Conservation (phyloP, 2,797 vertebrate genomes). For the Tapirus indicus region DNA sequence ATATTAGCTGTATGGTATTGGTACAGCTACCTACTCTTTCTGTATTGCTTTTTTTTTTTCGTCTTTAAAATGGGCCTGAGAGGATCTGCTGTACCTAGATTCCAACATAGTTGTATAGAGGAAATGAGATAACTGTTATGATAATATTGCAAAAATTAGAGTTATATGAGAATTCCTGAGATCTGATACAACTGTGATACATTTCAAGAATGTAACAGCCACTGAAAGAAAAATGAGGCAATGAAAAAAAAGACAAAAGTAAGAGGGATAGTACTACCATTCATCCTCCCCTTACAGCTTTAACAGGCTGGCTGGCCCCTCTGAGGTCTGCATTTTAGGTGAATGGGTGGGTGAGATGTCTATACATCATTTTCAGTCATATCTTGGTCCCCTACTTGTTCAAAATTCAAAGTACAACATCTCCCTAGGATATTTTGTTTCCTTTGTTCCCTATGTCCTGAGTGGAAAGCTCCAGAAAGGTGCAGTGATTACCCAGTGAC, state of each 20-base stretch:
- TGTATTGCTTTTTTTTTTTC: neutral
- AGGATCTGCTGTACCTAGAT: neutral
- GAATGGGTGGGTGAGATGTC: neutral
- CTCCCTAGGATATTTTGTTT: conserved; percentile 63
- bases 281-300: conserved; percentile 25
- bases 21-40: neutral
- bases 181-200: neutral
- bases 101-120: neutral
- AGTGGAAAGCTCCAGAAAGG: conserved; percentile 65
- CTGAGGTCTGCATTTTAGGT: neutral
- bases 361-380: neutral
- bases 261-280: neutral
- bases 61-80: neutral
- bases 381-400: neutral
- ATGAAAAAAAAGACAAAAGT: neutral
- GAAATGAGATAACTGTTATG: neutral
- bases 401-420: conserved; percentile 35
- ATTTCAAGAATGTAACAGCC: neutral
- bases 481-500: conserved; percentile 65
- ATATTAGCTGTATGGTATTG: neutral
- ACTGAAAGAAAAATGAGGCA: conserved; percentile 1
- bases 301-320: neutral
- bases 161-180: neutral
- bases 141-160: neutral
- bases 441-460: neutral